phyloP scores from a whole-genome alignment of 2,113 vertebrate genomes.

The Caloenas nicobarica region DNA sequence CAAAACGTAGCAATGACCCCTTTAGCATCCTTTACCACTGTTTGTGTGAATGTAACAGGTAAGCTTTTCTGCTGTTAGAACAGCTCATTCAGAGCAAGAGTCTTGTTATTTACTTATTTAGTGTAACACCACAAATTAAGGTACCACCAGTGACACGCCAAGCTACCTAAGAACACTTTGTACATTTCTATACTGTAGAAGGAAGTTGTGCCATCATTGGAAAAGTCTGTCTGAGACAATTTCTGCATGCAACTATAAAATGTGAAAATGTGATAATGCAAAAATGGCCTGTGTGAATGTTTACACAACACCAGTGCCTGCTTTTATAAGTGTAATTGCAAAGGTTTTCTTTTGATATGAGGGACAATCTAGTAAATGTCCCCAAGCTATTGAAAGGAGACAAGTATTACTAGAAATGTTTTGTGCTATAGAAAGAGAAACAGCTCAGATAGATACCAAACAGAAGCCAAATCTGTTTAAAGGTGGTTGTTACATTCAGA shows the following conservation, averaged over 20 bases:
- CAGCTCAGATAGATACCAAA: background rate
- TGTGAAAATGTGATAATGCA: background rate
- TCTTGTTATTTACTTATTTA: background rate
- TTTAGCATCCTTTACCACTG: slow-evolving; percentile 85
- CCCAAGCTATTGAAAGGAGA: background rate
- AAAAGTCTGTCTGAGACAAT: background rate
- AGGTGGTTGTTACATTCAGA: background rate
- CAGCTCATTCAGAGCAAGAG: background rate
- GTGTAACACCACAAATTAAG: background rate
- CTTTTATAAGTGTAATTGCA: background rate
- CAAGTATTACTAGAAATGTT: background rate
- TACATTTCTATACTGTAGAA: background rate
- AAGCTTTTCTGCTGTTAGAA: background rate
- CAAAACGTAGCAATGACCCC: slow-evolving; percentile 86
- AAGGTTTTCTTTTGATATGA: background rate
- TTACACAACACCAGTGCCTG: background rate
- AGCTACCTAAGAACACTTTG: background rate
- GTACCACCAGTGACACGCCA: background rate
- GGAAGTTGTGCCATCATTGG: background rate
- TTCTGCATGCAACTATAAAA: background rate
- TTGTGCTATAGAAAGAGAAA: background rate
- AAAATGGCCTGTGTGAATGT: background rate
- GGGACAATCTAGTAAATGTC: background rate
- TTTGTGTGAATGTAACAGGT: slow-evolving; percentile 88
- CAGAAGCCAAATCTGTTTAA: background rate